These are phyloP conservation scores for Hyposmocoma kahamanoa DNA, from an alignment of 1,140 invertebrate species.

Conservation along the genomic window DNA sequence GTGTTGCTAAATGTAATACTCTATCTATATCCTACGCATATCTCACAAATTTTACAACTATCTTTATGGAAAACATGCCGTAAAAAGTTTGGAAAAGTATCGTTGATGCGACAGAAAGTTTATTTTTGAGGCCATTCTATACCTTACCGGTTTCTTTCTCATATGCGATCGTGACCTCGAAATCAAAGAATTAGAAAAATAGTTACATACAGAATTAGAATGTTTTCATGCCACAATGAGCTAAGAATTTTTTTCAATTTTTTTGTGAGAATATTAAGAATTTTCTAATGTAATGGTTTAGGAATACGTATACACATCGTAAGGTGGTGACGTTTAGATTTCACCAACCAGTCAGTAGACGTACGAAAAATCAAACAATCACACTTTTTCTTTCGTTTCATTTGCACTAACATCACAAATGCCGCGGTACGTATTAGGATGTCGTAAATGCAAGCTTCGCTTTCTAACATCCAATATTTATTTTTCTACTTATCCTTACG, in stretches of 20 bases:
- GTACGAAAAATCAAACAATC: slow-evolving; percentile 62
- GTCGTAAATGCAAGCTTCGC: slow-evolving; percentile 53
- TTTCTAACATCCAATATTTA: slow-evolving; percentile 71
- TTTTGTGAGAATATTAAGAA: too few species aligned
- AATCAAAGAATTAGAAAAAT: slow-evolving; percentile 49
- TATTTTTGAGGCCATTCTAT: slow-evolving; percentile 20
- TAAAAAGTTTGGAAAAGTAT: slow-evolving; percentile 21
- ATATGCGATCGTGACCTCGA: slow-evolving; percentile 37
- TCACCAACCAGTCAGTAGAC: background rate
- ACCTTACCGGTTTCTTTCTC: slow-evolving; percentile 49
- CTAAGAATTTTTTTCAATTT: too few species aligned
- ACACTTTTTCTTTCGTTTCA: slow-evolving; percentile 71
- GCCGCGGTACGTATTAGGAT: slow-evolving; percentile 37
- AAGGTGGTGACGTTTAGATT: slow-evolving; percentile 2
- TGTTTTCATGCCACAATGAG: slow-evolving; percentile 44
- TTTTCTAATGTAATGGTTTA: too few species aligned
- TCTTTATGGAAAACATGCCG: too few species aligned
- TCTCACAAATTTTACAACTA: too few species aligned
- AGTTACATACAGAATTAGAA: slow-evolving; percentile 59
- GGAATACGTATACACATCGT: too few species aligned
- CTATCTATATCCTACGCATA: too few species aligned
- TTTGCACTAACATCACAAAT: slow-evolving; percentile 51
- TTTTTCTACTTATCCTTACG: slow-evolving; percentile 67
- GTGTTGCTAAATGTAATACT: too few species aligned
- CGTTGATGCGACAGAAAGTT: slow-evolving; percentile 23